phyloP scores from a whole-genome alignment of 1,140 invertebrate genomes.

The Lepidurus couesii region DNA sequence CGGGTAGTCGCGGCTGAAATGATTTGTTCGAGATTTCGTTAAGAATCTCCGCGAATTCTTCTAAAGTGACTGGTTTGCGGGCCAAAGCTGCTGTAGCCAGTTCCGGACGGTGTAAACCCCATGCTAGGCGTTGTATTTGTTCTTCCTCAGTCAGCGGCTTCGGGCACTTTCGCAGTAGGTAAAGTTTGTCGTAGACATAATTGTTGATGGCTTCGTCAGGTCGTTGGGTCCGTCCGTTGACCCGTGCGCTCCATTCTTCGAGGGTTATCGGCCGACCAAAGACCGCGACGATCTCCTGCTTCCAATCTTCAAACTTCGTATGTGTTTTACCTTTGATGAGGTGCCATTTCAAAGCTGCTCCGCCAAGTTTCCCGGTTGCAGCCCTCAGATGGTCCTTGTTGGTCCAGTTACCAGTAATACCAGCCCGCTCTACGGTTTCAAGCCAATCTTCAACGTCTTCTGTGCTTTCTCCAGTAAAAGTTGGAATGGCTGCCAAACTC shows the following conservation, averaged over 20 bases:
- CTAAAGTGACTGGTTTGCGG: constrained; percentile 15
- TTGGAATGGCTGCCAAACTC: constrained; percentile 17
- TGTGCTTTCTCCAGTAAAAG: neutral
- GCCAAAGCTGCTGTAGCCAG: constrained; percentile 28
- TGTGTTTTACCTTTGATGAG: neutral
- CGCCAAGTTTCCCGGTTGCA: constrained; percentile 18
- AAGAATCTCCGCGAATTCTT: constrained; percentile 7
- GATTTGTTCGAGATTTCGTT: neutral
- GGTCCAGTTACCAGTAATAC: neutral
- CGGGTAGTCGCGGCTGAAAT: neutral
- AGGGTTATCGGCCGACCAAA: constrained; percentile 16
- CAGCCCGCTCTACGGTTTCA: constrained; percentile 16
- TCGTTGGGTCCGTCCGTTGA: neutral
- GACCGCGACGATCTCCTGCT: neutral
- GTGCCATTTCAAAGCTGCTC: constrained; percentile 29
- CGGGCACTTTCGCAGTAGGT: neutral
- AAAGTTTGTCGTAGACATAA: constrained; percentile 29
- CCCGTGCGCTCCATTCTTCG: constrained; percentile 24
- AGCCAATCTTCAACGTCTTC: constrained; percentile 17
- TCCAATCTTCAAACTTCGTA: neutral
- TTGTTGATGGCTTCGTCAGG: neutral
- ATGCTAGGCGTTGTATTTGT: constrained; percentile 24
- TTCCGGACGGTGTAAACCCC: constrained; percentile 26
- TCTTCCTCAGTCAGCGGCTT: neutral
- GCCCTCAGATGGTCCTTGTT: constrained; percentile 9